A percentile compares a stretch with the other conserved stretches of the same genome.
Evolutionary conservation across 2,888 invertebrate species (phyloP).

Genomic region (Lissocephala sabroskyi): DNA sequence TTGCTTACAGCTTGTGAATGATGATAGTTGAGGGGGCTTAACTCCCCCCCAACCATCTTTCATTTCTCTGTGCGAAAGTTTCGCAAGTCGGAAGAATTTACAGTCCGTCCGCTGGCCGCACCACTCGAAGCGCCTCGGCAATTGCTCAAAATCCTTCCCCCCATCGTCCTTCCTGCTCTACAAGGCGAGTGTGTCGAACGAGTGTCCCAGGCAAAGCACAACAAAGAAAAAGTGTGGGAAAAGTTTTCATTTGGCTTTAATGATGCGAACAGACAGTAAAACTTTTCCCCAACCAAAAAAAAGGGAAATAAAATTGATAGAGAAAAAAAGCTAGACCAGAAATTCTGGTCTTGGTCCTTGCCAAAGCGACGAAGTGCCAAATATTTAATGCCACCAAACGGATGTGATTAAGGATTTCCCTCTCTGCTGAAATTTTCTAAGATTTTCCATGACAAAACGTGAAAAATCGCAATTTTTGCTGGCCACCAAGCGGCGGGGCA

Average conservation of each 20-base stretch:
- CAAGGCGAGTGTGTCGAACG: neutral
- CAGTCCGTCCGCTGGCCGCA: slow-evolving; percentile 6
- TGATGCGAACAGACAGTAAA: slow-evolving; percentile 52
- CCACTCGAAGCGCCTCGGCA: slow-evolving; percentile 21
- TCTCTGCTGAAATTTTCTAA: no score
- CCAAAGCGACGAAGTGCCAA: slow-evolving; percentile 22
- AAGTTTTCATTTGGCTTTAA: slow-evolving; percentile 50
- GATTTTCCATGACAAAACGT: no score
- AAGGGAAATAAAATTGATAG: slow-evolving; percentile 1
- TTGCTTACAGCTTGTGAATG: no score
- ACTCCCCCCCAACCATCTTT: no score
- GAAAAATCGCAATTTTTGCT: no score
- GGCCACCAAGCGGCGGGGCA: no score
- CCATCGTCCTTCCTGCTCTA: no score
- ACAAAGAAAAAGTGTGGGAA: slow-evolving; percentile 34
- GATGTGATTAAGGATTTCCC: no score
- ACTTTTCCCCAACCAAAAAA: slow-evolving; percentile 23
- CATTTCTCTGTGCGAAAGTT: no score
- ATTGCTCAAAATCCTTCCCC: slow-evolving; percentile 56
- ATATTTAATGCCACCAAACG: no score
- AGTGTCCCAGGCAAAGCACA: no score
- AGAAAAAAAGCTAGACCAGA: neutral
- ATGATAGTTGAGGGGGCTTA: no score
- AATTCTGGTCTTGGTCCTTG: slow-evolving; percentile 12
- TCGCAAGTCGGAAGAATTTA: slow-evolving; percentile 22